Conservation (phyloP, 2,888 invertebrate species). For the Eilema griseolum region DNA sequence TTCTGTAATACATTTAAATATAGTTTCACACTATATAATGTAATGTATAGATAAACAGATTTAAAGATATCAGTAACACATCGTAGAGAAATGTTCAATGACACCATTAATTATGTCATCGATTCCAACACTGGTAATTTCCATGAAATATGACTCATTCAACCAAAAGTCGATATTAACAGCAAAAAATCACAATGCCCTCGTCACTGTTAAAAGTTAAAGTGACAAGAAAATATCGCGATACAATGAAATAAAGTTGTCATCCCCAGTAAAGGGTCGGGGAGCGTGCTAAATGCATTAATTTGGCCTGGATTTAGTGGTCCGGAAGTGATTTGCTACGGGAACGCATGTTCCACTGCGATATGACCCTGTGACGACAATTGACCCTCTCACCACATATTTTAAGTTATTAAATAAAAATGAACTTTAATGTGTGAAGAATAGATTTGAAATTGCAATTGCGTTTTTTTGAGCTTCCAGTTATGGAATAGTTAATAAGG, state of each 20-base stretch:
- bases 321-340: constrained; percentile 87
- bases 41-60: background rate
- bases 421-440: constrained; percentile 58
- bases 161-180: constrained; percentile 48
- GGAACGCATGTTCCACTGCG: constrained; percentile 81
- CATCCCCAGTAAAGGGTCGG: constrained; percentile 81
- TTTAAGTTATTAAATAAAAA: constrained; percentile 60
- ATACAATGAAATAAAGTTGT: constrained; percentile 86
- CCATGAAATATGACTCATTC: constrained; percentile 47
- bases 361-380: constrained; percentile 80
- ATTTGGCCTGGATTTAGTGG: constrained; percentile 87
- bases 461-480: constrained; percentile 36
- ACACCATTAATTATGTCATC: constrained; percentile 16
- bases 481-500: constrained; percentile 70
- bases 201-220: constrained; percentile 74
- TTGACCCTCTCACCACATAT: constrained; percentile 74
- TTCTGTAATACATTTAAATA: background rate
- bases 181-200: constrained; percentile 58
- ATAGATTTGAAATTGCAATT: constrained; percentile 58
- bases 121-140: constrained; percentile 38
- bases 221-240: constrained; percentile 85
- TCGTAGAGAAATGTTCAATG: background rate
- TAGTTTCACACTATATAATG: background rate
- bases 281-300: constrained; percentile 87
- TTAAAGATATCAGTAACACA: background rate